These are phyloP conservation scores for Emydoidea blandingii DNA, from an alignment of 2,797 vertebrate species.

Conservation along the genomic window DNA sequence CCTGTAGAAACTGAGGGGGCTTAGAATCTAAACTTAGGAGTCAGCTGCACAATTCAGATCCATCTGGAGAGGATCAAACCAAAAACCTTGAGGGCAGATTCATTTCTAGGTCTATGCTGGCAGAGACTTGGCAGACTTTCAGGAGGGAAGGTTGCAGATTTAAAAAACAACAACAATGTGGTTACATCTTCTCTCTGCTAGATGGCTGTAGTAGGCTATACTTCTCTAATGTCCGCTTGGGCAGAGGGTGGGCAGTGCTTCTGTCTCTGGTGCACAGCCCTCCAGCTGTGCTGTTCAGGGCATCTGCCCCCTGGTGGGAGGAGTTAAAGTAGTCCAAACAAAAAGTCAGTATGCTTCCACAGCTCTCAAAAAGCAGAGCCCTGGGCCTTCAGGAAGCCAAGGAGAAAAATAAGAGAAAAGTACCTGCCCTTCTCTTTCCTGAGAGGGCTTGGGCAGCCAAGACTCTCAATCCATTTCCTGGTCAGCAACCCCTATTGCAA, in stretches of 20 bases:
- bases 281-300: background rate
- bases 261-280: background rate
- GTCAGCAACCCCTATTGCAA: background rate
- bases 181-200: background rate
- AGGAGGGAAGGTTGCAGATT: background rate
- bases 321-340: background rate
- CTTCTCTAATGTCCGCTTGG: background rate
- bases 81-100: background rate
- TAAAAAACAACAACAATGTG: background rate
- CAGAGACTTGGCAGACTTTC: background rate
- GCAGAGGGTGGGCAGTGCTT: background rate
- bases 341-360: background rate
- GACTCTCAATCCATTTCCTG: background rate
- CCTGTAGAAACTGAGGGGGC: background rate
- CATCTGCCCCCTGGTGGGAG: background rate
- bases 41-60: too few species aligned
- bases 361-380: background rate
- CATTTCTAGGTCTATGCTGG: background rate
- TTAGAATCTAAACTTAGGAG: fast-evolving
- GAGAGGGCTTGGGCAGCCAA: background rate
- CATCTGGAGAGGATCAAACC: background rate
- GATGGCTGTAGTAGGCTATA: background rate
- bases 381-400: background rate
- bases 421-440: background rate
- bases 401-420: background rate